Evolutionary conservation across 2,888 invertebrate species (phyloP), one percentile per base, ranked within the genome.

Genomic region (Oscheius sp.): DNA sequence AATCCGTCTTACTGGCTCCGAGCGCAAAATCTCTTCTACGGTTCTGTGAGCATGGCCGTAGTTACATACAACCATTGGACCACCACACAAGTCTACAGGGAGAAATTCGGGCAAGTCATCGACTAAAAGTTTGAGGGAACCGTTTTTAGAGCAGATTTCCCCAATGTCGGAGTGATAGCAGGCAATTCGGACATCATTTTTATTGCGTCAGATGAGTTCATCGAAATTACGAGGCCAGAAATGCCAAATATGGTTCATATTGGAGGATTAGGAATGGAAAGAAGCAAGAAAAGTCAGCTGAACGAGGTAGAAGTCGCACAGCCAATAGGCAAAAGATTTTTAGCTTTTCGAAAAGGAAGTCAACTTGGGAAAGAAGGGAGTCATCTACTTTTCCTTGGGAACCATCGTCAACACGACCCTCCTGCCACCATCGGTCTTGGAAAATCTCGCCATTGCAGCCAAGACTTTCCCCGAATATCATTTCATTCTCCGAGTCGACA

Each of bases 221-320:
- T 84, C 9, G 84, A 84, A 27, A 76, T 84, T 27, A 79, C 77
- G 25, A 66, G 83, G 1, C 84, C 84, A n/a, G 76, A 76, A 0
- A 59, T 78, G 1, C 72, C 80, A 6, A 84, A 84, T 43, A 45
- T 81, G 49, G 71, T 84, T 5, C 78, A 83, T 61, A 80, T 84
- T 46, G 84, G 84, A 23, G 84, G 84, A 12, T 35, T 79, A 12
- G 79, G 77, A 23, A 45, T 76, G 21, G 45, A 21, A 0, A 53
- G 52, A 0, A 55, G 73, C 1, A 56, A 64, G 35, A 43, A 27
- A 9, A 45, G 23, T 1, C 9, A 63, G 35, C 27, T 77, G 29
- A 72, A 75, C 25, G 61, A 72, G 72, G 78, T 76, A 13, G 46
- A 43, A 18, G 35, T 12, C 12, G 61, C 23, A 12, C 23, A 12